A percentile compares a stretch with the other conserved stretches of the same genome.
phyloP scores from a whole-genome alignment of 2,888 invertebrate species.

The Drosophila helvetica region DNA sequence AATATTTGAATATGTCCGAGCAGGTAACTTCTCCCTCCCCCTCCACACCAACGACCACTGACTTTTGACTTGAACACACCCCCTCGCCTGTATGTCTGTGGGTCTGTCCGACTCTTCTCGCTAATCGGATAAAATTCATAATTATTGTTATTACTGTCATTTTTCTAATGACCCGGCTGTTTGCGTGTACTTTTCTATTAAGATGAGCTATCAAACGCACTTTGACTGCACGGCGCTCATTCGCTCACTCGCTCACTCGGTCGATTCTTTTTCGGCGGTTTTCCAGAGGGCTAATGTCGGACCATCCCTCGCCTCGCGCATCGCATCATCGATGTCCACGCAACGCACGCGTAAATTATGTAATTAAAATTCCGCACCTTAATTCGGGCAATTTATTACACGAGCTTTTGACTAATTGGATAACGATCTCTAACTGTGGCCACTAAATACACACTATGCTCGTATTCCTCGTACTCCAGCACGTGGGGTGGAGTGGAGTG shows the following conservation, averaged over 20 bases:
- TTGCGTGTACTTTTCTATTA: slow-evolving; percentile 82
- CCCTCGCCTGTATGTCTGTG: slow-evolving; percentile 45
- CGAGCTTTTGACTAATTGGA: slow-evolving; percentile 78
- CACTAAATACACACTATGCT: slow-evolving; percentile 59
- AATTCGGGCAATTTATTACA: slow-evolving; percentile 82
- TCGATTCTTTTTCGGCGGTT: slow-evolving; percentile 11
- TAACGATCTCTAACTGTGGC: slow-evolving; percentile 77
- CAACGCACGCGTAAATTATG: slow-evolving; percentile 81
- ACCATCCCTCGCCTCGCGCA: slow-evolving; percentile 17
- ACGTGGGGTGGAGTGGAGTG: background rate
- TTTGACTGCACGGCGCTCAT: slow-evolving; percentile 53
- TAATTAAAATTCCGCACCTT: slow-evolving; percentile 84
- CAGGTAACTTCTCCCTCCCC: background rate
- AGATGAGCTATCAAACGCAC: slow-evolving; percentile 81
- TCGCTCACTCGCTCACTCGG: slow-evolving; percentile 25
- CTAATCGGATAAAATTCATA: slow-evolving; percentile 84
- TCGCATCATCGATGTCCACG: slow-evolving; percentile 46
- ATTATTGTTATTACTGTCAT: slow-evolving; percentile 84
- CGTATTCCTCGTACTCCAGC: no score
- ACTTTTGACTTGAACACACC: slow-evolving; percentile 52
- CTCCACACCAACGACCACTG: slow-evolving; percentile 36
- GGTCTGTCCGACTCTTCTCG: slow-evolving; percentile 44
- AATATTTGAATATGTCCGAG: slow-evolving; percentile 62
- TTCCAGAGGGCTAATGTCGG: background rate
- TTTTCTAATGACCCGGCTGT: slow-evolving; percentile 70